Base-by-base conservation (phyloP, 2,113 vertebrate species). In the Notothenia coriiceps region DNA sequence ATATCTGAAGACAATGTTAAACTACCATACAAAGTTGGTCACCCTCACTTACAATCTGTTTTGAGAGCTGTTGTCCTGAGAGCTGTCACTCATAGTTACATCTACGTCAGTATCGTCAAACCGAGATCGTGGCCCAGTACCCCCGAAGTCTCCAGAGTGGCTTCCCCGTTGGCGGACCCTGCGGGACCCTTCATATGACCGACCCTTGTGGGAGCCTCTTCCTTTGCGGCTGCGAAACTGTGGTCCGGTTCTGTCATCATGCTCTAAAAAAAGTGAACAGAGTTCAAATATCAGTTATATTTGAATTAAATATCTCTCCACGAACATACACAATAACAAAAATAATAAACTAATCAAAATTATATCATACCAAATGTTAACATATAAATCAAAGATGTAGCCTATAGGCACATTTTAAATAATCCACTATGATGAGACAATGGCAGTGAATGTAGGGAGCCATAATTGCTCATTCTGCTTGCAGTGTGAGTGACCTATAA, bases 231-330 rank as follows among this genome's bases (percentile, higher is more conserved):
- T 95, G 64, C 95, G 95, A 62, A 92, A 95, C 25, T 93, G 91
- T 59, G 95, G 94, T 57, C 82, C 92, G 9, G 95, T 92, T 5
- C 95, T 91, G 49, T 97, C 95, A 77, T 97, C 96, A 2, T 97
- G 96, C 55, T 97, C 97, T 97, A 70, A 63, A 7, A 79, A 47
- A 43, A 6, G 5, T 1, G 11, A 40, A 70, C 1, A 40, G 1
- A 15, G 52, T n/a, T 68, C 0, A 68, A 33, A 56, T 5, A 1
- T 35, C 25, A 13, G 14, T 52, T 14, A 61, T 2, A n/a, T 7
- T 66, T 9, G 1, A 43, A 4, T 57, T 46, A 14, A 47, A 50
- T 47, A 40, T 35, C 10, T n/a, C 13, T 55, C 20, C 22, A 55
- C 9, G 22, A 3, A 43, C 5, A 12, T 13, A 77, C 40, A 17